Evolutionary conservation across 2,888 invertebrate species (phyloP).

Genomic region (Holacanthella duospinosa): DNA sequence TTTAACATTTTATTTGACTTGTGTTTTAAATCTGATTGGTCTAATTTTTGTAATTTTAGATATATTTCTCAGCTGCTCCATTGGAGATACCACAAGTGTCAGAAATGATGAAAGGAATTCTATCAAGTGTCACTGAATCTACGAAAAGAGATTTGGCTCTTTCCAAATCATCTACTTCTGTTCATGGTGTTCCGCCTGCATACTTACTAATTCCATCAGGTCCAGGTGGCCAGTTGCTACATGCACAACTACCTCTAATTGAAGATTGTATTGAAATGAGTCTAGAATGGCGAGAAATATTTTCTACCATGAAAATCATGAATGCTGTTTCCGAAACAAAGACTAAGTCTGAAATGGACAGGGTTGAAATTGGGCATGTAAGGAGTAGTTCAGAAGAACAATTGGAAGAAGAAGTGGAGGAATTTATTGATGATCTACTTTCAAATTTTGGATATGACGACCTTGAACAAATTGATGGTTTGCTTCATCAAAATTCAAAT

Average conservation of each 20-base stretch:
- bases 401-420: too few relatives aligned
- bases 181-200: background rate
- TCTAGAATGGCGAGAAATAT: background rate
- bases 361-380: background rate
- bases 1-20: background rate
- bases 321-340: background rate
- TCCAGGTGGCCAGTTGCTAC: background rate
- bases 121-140: background rate
- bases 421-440: too few relatives aligned
- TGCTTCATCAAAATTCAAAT: too few relatives aligned
- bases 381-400: too few relatives aligned
- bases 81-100: background rate
- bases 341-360: too few relatives aligned
- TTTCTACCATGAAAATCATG: background rate
- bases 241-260: background rate
- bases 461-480: too few relatives aligned
- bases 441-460: too few relatives aligned
- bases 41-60: slow-evolving; percentile 1
- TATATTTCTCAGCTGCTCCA: slow-evolving; percentile 1
- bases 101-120: background rate
- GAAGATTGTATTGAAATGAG: background rate
- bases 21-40: too few relatives aligned
- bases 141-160: background rate
- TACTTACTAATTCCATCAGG: too few relatives aligned
- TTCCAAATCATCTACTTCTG: background rate